Percentiles rank a stretch among this genome's conserved stretches.
These are phyloP conservation scores for Labeo catla DNA, from an alignment of 2,113 vertebrate genomes.

Conservation along the genomic window DNA sequence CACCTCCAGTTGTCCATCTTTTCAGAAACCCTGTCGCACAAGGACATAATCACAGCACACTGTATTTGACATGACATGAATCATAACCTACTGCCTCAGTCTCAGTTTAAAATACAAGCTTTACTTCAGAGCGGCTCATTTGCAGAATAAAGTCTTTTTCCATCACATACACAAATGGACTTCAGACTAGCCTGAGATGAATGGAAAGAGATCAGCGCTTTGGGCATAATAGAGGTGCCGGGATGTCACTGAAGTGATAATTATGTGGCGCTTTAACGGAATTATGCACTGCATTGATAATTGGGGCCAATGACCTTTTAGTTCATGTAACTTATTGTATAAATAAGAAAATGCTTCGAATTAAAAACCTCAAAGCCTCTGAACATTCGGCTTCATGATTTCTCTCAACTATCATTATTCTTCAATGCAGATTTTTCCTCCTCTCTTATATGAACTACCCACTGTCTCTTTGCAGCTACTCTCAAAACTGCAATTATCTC, in stretches of 20 bases:
- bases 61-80: background rate
- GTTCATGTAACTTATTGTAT: background rate
- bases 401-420: background rate
- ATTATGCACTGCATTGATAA: background rate
- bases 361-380: background rate
- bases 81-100: conserved; percentile 20
- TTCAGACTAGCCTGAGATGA: conserved; percentile 13
- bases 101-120: conserved; percentile 15
- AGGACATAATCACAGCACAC: background rate
- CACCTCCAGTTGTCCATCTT: no score
- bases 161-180: background rate
- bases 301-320: background rate
- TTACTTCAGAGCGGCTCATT: background rate
- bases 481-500: conserved; percentile 6
- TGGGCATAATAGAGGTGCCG: background rate
- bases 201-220: background rate
- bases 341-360: background rate
- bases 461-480: background rate
- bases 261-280: background rate
- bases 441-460: background rate
- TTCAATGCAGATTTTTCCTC: no score
- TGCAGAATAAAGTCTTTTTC: background rate
- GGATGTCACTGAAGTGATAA: background rate
- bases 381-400: background rate
- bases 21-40: background rate